A percentile compares a stretch with the other conserved stretches of the same genome.
Conservation (phyloP, 2,888 invertebrate genomes). For the Penaeus monodon region DNA sequence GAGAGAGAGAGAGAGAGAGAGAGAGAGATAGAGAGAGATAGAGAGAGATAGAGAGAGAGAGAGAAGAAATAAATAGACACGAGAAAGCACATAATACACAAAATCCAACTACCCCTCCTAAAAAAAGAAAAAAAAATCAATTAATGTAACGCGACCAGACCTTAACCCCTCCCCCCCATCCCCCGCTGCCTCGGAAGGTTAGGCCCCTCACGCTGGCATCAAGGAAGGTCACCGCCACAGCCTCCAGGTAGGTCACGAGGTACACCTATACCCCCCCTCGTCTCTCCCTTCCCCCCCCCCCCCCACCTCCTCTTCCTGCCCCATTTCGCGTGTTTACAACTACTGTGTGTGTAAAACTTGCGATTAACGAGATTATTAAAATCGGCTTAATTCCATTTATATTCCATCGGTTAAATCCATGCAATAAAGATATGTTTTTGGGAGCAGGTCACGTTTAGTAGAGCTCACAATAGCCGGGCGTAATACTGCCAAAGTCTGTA, state of each 20-base stretch:
- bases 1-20: no score
- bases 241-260: neutral
- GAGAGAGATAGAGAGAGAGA: no score
- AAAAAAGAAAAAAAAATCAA: neutral
- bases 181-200: neutral
- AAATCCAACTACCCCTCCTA: neutral
- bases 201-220: neutral
- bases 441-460: no score
- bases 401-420: no score
- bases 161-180: neutral
- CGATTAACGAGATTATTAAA: no score
- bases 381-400: no score
- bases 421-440: no score
- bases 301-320: neutral
- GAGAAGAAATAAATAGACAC: neutral
- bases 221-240: neutral
- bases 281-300: neutral
- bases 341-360: neutral
- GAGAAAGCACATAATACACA: neutral
- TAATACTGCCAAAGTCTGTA: no score
- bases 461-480: no score
- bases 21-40: no score
- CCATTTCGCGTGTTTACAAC: neutral
- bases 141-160: neutral
- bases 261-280: neutral